Conservation (phyloP, 2,113 vertebrate genomes). For the Miniopterus natalensis region DNA sequence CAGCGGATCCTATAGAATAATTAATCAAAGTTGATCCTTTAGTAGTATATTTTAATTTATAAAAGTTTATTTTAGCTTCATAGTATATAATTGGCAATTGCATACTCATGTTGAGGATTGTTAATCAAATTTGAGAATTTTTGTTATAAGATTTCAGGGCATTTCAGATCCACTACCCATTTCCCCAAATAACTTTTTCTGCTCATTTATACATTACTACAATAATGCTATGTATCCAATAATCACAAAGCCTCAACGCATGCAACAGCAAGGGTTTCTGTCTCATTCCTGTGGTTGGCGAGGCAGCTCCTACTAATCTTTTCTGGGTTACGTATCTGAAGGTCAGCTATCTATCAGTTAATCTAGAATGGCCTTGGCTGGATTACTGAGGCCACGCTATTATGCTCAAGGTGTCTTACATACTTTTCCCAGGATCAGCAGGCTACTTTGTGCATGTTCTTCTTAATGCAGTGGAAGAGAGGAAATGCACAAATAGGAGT, state of each 20-base stretch:
- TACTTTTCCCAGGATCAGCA: neutral
- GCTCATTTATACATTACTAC: neutral
- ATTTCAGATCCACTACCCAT: neutral
- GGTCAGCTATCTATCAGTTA: neutral
- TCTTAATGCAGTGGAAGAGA: neutral
- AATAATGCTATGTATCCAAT: neutral
- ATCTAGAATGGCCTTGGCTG: neutral
- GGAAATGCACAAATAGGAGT: neutral
- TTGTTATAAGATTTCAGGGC: neutral
- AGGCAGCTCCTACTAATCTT: neutral
- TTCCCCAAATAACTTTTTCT: neutral
- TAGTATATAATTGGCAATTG: neutral
- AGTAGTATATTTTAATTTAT: neutral
- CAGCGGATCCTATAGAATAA: neutral
- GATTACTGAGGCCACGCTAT: neutral
- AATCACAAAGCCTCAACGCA: neutral
- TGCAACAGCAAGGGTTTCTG: neutral
- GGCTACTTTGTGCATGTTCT: neutral
- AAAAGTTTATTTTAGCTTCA: slow-evolving; percentile 12
- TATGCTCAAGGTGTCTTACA: neutral
- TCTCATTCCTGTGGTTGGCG: neutral
- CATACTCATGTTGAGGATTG: neutral
- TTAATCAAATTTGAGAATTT: neutral
- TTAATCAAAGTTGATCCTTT: neutral
- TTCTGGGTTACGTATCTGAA: neutral